A percentile compares a stretch with the other conserved stretches of the same genome.
phyloP scores from a whole-genome alignment of 2,113 vertebrate genomes.

The Engraulis encrasicolus region DNA sequence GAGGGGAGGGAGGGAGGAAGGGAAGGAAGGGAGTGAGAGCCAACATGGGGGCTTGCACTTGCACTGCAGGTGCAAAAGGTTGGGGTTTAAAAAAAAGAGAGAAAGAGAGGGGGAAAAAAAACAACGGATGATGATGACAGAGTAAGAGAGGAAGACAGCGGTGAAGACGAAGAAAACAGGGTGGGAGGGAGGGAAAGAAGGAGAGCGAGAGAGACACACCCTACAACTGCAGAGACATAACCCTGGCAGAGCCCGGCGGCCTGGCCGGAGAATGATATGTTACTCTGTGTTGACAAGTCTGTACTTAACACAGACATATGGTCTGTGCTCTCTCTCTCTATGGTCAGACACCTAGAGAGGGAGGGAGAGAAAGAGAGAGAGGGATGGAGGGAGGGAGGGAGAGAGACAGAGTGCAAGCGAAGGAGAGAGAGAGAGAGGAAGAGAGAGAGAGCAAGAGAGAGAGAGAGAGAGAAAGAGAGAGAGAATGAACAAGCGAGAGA shows the following conservation, averaged over 20 bases:
- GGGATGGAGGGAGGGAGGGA: too few species aligned
- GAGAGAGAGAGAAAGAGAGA: too few species aligned
- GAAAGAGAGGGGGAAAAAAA: not conserved
- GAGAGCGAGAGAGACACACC: not conserved
- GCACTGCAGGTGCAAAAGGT: slow-evolving; percentile 33
- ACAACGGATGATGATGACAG: not conserved
- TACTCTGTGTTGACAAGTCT: slow-evolving; percentile 3
- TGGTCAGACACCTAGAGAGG: not conserved
- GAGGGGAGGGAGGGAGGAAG: too few species aligned
- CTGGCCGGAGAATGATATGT: not conserved
- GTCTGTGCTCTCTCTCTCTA: not conserved
- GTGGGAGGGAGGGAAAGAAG: too few species aligned
- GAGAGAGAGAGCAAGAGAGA: too few species aligned
- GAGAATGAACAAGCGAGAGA: too few species aligned
- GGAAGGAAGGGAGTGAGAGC: not conserved
- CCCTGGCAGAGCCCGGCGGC: not conserved
- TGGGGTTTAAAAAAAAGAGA: not conserved
- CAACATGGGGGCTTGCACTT: not conserved
- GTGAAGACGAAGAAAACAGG: not conserved
- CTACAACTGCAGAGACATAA: not conserved
- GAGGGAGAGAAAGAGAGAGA: too few species aligned
- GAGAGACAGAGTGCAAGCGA: too few species aligned
- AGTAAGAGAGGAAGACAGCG: not conserved
- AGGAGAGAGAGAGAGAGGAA: too few species aligned
- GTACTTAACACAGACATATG: not conserved